These are phyloP conservation scores for Nipponia nippon DNA, from an alignment of 2,113 vertebrate genomes.

Conservation along the genomic window DNA sequence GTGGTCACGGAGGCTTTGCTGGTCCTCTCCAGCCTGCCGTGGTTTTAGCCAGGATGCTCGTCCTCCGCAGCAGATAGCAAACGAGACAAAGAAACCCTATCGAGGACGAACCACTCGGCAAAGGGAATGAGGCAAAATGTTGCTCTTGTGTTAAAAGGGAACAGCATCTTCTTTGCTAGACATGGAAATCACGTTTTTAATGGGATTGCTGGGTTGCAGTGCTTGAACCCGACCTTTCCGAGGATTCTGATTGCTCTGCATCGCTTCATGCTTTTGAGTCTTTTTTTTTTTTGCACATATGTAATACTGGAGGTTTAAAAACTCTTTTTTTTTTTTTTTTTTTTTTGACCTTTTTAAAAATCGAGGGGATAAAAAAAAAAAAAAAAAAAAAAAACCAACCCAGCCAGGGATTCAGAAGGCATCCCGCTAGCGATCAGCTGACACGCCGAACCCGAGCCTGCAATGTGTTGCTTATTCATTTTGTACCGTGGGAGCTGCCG, in stretches of 20 bases:
- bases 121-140: conserved; percentile 77
- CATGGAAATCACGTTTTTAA: conserved; percentile 75
- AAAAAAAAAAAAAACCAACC: not conserved
- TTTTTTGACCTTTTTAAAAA: too few species aligned
- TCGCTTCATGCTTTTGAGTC: conserved; percentile 50
- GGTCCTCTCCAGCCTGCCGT: conserved; percentile 62
- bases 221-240: conserved; percentile 65
- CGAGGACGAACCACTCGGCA: conserved; percentile 38
- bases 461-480: conserved; percentile 85
- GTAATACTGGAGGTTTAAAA: conserved; percentile 71
- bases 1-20: conserved; percentile 64
- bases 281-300: conserved; percentile 66
- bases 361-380: too few species aligned
- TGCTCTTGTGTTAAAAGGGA: conserved; percentile 74
- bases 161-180: conserved; percentile 63
- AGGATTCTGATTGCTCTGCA: conserved; percentile 57
- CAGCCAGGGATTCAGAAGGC: conserved; percentile 75
- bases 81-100: conserved; percentile 38
- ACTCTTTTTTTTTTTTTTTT: too few species aligned
- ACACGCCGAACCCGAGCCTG: conserved; percentile 77
- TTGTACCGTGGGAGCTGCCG: conserved; percentile 81
- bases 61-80: conserved; percentile 65
- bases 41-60: conserved; percentile 61
- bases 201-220: conserved; percentile 65
- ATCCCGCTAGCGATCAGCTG: conserved; percentile 82